phyloP scores from a whole-genome alignment of 2,888 invertebrate species.

The Hypena proboscidalis region DNA sequence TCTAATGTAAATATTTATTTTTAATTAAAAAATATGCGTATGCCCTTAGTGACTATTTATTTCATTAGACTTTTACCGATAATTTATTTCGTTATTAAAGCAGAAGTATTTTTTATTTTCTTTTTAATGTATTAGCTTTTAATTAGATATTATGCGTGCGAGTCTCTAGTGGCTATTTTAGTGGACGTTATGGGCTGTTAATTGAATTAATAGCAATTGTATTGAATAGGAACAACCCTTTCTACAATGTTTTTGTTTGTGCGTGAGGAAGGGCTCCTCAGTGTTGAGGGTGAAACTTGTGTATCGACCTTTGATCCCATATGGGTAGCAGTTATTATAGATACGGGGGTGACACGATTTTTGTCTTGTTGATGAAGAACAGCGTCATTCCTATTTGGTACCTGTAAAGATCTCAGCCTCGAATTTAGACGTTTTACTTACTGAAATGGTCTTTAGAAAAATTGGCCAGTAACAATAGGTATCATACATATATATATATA shows the following conservation, averaged over 20 bases:
- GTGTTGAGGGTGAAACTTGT: neutral
- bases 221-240: neutral
- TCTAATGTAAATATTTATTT: no score
- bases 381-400: no score
- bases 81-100: slow-evolving; percentile 1
- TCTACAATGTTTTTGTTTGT: neutral
- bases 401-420: no score
- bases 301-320: slow-evolving; percentile 2
- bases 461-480: neutral
- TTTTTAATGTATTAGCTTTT: slow-evolving; percentile 14
- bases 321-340: neutral
- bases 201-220: neutral
- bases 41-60: no score
- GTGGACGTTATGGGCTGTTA: slow-evolving; percentile 1
- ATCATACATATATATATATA: no score
- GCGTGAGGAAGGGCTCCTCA: neutral
- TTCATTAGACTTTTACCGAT: no score
- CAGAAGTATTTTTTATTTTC: slow-evolving; percentile 4
- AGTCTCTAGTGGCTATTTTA: neutral
- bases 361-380: neutral
- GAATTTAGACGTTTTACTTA: no score
- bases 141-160: slow-evolving; percentile 4
- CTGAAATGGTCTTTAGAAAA: no score
- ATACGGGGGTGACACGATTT: neutral
- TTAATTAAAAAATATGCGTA: no score